Evolutionary conservation across 2,113 vertebrate species (phyloP), one percentile per base, ranked within the genome.

Genomic region (Australoheros scitulus): DNA sequence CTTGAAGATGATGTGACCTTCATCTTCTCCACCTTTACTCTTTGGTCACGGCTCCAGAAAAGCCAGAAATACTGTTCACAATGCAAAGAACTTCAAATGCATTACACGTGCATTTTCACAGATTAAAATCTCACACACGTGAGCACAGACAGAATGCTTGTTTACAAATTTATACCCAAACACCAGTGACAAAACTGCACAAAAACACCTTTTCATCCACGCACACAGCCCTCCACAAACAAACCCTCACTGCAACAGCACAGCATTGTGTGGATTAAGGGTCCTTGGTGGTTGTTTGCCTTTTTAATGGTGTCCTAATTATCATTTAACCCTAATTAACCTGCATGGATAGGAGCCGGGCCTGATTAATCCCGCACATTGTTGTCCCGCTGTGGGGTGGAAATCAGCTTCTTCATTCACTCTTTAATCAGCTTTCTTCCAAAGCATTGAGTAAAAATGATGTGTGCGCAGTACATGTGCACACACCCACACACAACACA

Each of bases 291-390:
- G 85, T 82, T 94, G 94, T 92, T 89, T 93, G 90, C 90, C 85
- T 93, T 94, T 93, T 89, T 91, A 95, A 93, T 87, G 81, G 89
- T 80, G 91, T 92, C 92, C 93, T 95, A 94, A 95, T 95, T 95
- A 95, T 93, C 92, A 94, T 94, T 94, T 94, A 94, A 95, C 95
- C 95, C 93, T 94, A 94, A 95, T 95, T 95, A 95, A 95, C 93
- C 91, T 93, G 88, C 87, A 38, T 77, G 89, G 92, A 93, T 92
- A 91, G 91, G 87, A 91, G 83, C 88, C 68, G 56, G 83, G 86
- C 87, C 87, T 89, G 89, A 94, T 94, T 94, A 94, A 91, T 92
- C 84, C 90, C 79, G 85, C 80, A 86, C 88, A 91, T 88, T 93
- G 90, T 91, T 79, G 92, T 89, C 82, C 89, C 86, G 80, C 90